Conservation (phyloP, 1,140 invertebrate species). For the Heliconius eleuchia region DNA sequence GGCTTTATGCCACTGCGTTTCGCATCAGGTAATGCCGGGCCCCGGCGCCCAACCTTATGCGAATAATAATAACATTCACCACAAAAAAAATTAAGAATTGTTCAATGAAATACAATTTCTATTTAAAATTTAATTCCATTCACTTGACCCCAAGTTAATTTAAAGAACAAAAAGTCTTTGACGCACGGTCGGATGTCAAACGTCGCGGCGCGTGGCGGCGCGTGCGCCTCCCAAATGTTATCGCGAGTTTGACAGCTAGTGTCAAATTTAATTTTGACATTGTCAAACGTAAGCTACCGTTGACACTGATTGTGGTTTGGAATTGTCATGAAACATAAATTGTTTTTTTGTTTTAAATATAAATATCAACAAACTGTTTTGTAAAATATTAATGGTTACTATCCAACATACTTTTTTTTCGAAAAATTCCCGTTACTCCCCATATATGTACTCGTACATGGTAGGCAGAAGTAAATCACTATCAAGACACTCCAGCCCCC, state of each 20-base stretch:
- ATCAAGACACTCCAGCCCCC: no score
- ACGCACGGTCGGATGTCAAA: conserved; percentile 56
- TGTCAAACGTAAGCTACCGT: conserved; percentile 20
- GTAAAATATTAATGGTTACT: no score
- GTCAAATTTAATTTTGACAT: conserved; percentile 36
- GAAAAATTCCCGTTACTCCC: no score
- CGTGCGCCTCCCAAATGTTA: conserved; percentile 62
- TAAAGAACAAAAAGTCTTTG: conserved; percentile 48
- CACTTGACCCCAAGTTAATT: conserved; percentile 51
- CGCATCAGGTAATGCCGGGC: no score
- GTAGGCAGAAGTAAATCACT: no score
- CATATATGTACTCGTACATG: no score
- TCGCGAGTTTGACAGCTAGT: conserved; percentile 58
- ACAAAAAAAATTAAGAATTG: not conserved
- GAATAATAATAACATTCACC: not conserved
- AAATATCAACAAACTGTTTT: no score
- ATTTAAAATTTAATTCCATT: conserved; percentile 15
- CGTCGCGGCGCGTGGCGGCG: conserved; percentile 54
- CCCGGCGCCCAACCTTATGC: no score
- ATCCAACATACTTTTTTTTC: no score
- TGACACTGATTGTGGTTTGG: conserved; percentile 23
- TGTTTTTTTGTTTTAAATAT: not conserved
- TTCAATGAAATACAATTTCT: not conserved
- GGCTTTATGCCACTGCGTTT: no score
- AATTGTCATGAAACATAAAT: not conserved